Evolutionary conservation across 2,888 invertebrate species (phyloP).

Genomic region (Hyalella azteca): DNA sequence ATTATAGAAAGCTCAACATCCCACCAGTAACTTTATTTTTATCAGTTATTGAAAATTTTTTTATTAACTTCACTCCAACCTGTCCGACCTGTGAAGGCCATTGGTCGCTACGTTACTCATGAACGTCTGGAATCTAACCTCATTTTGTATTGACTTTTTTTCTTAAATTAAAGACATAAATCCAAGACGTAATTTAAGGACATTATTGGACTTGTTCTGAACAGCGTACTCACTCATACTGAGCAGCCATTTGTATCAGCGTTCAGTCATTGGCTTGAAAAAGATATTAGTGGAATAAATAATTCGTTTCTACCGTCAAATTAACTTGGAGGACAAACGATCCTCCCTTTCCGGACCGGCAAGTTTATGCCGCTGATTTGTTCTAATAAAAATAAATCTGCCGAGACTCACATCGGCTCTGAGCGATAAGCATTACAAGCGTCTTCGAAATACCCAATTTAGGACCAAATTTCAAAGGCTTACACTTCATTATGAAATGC

Average conservation of each 20-base stretch:
- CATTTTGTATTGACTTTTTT: no score
- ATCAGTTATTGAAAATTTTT: no score
- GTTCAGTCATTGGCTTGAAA: not conserved
- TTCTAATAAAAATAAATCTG: constrained; percentile 28
- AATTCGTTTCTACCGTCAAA: constrained; percentile 3
- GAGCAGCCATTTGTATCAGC: constrained; percentile 7
- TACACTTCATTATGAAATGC: not conserved
- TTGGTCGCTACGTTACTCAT: no score
- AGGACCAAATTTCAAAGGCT: not conserved
- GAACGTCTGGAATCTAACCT: no score
- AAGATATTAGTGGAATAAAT: not conserved
- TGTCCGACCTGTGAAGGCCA: no score
- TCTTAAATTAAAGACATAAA: no score
- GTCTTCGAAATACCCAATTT: constrained; percentile 3
- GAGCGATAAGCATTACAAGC: constrained; percentile 4
- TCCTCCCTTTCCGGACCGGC: not conserved
- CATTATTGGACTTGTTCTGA: no score
- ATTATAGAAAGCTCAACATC: no score
- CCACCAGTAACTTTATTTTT: no score
- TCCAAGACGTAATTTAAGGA: no score
- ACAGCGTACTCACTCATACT: no score
- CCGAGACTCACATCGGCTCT: not conserved
- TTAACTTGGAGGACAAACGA: constrained; percentile 17
- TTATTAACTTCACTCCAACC: no score
- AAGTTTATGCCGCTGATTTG: constrained; percentile 29